These are phyloP conservation scores for Argyrosomus regius DNA, from an alignment of 2,797 vertebrate genomes.

Conservation along the genomic window DNA sequence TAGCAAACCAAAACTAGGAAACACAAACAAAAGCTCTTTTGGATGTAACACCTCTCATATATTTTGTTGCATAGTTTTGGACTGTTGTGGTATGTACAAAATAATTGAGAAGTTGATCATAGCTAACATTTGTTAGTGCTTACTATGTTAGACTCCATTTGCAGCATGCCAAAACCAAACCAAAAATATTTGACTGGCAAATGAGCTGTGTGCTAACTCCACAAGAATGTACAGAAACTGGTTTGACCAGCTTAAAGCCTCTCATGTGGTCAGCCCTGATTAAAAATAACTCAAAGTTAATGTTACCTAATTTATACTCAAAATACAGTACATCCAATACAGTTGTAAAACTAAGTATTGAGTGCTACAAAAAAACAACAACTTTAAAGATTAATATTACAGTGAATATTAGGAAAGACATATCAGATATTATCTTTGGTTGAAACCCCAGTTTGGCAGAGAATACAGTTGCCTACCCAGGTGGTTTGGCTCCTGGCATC, in stretches of 20 bases:
- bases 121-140: neutral
- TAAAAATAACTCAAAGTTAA: neutral
- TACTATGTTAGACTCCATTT: neutral
- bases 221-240: slow-evolving; percentile 44
- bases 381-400: too few species aligned
- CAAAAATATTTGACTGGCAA: slow-evolving; percentile 49
- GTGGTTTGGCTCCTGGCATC: too few species aligned
- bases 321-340: neutral
- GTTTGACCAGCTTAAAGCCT: slow-evolving; percentile 4
- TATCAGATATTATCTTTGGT: neutral
- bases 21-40: neutral
- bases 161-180: neutral
- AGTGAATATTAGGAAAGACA: neutral
- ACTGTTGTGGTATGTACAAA: neutral
- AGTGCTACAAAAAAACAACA: neutral
- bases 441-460: neutral
- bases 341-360: neutral
- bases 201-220: slow-evolving; percentile 1
- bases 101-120: neutral
- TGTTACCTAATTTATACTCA: neutral
- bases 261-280: neutral
- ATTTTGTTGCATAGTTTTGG: too few species aligned
- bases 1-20: neutral
- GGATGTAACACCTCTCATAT: neutral
- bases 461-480: too few species aligned